phyloP scores from a whole-genome alignment of 2,797 vertebrate species.

The Melanotaenia trifasciata region DNA sequence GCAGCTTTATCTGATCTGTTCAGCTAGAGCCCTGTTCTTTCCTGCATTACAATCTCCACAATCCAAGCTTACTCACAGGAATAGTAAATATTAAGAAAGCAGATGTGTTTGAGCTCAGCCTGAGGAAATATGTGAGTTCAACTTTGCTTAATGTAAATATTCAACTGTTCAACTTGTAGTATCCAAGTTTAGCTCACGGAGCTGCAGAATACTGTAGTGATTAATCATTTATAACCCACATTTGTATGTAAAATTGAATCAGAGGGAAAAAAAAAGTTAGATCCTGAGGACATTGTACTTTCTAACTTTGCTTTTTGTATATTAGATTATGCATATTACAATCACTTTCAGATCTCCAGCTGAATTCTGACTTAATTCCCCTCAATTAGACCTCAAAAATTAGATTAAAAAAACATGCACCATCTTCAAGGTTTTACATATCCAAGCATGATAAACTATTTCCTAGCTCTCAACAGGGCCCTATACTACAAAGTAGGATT shows the following conservation, averaged over 20 bases:
- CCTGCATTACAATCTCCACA: neutral
- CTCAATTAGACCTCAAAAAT: too few species aligned
- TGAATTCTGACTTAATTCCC: too few species aligned
- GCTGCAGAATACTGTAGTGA: neutral
- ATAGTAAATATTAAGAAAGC: neutral
- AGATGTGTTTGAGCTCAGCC: neutral
- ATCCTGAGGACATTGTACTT: neutral
- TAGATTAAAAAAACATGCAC: too few species aligned
- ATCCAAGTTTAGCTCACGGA: neutral
- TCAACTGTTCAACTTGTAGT: neutral
- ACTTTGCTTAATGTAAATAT: neutral
- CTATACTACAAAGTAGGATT: too few species aligned
- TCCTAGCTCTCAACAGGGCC: too few species aligned
- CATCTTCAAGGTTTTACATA: too few species aligned
- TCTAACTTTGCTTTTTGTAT: neutral
- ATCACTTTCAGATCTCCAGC: too few species aligned
- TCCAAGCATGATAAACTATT: too few species aligned
- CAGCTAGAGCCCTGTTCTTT: neutral
- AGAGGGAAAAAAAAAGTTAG: neutral
- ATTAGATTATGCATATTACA: neutral
- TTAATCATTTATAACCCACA: neutral
- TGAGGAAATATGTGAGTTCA: neutral
- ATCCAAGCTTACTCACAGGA: neutral
- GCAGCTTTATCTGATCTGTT: constrained; percentile 15
- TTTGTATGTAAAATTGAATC: neutral